Evolutionary conservation across 23 tunicate species (phyloP).

Genomic region (Styela clava): DNA sequence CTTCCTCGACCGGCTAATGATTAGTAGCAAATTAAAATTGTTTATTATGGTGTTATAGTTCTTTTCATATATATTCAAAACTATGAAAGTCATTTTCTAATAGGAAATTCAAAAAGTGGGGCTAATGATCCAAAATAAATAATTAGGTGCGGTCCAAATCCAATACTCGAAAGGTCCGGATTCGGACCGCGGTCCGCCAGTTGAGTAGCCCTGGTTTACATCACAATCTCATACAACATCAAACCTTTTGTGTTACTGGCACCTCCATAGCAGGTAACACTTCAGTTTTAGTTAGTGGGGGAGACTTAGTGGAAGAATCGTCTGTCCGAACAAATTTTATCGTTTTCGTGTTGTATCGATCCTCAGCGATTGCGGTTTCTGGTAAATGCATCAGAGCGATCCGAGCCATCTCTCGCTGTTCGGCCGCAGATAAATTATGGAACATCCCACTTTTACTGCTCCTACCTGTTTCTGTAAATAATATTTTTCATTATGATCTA

Average conservation of each 20-base stretch:
- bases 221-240: background rate
- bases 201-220: too few relatives aligned
- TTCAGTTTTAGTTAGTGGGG: background rate
- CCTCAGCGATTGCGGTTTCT: conserved; percentile 18
- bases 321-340: background rate
- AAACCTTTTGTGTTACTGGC: background rate
- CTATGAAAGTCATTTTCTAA: too few relatives aligned
- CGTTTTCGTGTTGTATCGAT: background rate
- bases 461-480: background rate
- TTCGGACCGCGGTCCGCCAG: too few relatives aligned
- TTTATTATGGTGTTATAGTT: too few relatives aligned
- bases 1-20: too few relatives aligned
- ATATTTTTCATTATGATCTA: too few relatives aligned
- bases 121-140: too few relatives aligned
- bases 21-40: too few relatives aligned
- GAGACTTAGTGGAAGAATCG: background rate
- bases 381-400: conserved; percentile 29
- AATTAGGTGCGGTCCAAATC: too few relatives aligned
- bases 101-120: too few relatives aligned
- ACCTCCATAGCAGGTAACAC: background rate
- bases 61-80: too few relatives aligned
- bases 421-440: background rate
- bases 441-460: background rate
- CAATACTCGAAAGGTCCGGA: too few relatives aligned
- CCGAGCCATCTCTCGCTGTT: conserved; percentile 33